phyloP scores from a whole-genome alignment of 2,888 invertebrate genomes.

The Brachypalpus laphriformis region DNA sequence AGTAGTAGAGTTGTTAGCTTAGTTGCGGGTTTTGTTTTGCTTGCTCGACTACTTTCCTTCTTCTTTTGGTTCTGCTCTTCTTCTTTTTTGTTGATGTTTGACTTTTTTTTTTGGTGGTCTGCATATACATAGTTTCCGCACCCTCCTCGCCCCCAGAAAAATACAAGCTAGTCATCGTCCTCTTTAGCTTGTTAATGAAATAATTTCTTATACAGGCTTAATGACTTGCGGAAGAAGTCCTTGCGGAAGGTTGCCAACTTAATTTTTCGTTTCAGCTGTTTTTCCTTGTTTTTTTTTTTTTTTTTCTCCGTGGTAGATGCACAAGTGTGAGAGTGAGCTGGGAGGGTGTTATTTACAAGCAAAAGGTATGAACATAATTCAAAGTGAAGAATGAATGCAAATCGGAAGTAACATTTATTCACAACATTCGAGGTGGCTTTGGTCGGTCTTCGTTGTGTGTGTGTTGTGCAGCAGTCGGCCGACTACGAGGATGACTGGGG shows the following conservation, averaged over 20 bases:
- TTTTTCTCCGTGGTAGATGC: constrained; percentile 35
- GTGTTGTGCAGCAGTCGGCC: neutral
- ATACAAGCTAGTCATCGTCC: constrained; percentile 65
- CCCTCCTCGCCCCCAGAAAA: no score
- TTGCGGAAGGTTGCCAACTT: constrained; percentile 72
- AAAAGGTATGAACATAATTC: constrained; percentile 73
- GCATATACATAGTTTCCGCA: no score
- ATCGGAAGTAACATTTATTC: constrained; percentile 75
- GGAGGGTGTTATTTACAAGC: constrained; percentile 71
- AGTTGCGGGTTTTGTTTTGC: constrained; percentile 72
- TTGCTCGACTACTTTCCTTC: constrained; percentile 57
- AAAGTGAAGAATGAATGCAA: constrained; percentile 74
- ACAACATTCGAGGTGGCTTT: constrained; percentile 66
- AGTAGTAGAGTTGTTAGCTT: constrained; percentile 65
- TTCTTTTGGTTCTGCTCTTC: constrained; percentile 6
- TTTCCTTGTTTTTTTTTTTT: constrained; percentile 6
- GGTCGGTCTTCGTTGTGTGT: constrained; percentile 4
- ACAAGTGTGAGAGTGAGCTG: constrained; percentile 73
- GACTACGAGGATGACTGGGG: no score
- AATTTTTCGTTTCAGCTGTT: constrained; percentile 64
- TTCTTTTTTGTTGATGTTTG: constrained; percentile 44
- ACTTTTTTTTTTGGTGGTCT: neutral
- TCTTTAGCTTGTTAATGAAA: constrained; percentile 76
- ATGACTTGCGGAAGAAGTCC: constrained; percentile 75
- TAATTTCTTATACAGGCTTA: constrained; percentile 78